A percentile compares a stretch with the other conserved stretches of the same genome.
These are phyloP conservation scores for Cylloceria caligata DNA, from an alignment of 2,888 invertebrate genomes.

Conservation along the genomic window DNA sequence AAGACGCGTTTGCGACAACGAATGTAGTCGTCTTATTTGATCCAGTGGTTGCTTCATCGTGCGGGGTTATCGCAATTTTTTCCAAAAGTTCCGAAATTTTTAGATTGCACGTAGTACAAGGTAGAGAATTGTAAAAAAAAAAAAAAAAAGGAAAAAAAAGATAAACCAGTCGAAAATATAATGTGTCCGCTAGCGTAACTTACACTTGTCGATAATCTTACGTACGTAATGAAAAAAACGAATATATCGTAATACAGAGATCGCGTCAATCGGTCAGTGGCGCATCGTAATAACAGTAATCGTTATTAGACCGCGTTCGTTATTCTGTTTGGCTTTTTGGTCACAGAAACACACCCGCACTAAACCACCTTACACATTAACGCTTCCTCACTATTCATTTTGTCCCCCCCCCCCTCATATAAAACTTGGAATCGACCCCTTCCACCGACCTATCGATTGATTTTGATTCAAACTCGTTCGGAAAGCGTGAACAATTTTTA, in stretches of 20 bases:
- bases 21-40: slow-evolving; percentile 59
- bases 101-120: slow-evolving; percentile 75
- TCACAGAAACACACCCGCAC: slow-evolving; percentile 83
- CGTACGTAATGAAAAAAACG: slow-evolving; percentile 47
- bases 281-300: slow-evolving; percentile 55
- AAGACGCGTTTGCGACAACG: slow-evolving; percentile 64
- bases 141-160: slow-evolving; percentile 26
- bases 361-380: slow-evolving; percentile 79
- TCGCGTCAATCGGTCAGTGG: slow-evolving; percentile 42
- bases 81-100: slow-evolving; percentile 69
- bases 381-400: slow-evolving; percentile 77
- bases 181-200: slow-evolving; percentile 72
- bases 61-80: slow-evolving; percentile 53
- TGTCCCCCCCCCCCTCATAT: slow-evolving; percentile 19
- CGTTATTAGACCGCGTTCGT: slow-evolving; percentile 75
- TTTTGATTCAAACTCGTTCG: neutral
- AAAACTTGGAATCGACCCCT: slow-evolving; percentile 7
- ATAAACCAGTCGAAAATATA: slow-evolving; percentile 71
- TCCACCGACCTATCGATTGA: neutral
- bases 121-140: slow-evolving; percentile 69
- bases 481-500: slow-evolving; percentile 21
- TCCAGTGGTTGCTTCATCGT: slow-evolving; percentile 46
- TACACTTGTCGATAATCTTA: slow-evolving; percentile 60
- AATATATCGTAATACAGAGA: slow-evolving; percentile 40
- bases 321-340: slow-evolving; percentile 83